Evolutionary conservation across 2,888 invertebrate genomes (phyloP).

Genomic region (Hylaea fasciaria): DNA sequence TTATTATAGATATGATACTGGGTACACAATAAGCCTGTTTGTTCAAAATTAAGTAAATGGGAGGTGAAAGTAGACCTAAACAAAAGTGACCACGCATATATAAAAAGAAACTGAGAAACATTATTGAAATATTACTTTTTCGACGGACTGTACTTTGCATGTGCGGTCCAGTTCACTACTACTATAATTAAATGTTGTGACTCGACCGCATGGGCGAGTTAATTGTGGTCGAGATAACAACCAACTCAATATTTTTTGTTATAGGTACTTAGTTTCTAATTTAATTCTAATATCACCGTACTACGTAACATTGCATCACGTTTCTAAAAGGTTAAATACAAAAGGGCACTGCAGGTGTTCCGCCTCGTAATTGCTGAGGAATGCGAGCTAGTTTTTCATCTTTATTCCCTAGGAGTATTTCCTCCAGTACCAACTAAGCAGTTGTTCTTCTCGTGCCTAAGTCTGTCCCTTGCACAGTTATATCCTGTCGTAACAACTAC

Average conservation of each 20-base stretch:
- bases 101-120: neutral
- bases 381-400: constrained; percentile 27
- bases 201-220: too few species aligned
- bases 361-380: constrained; percentile 18
- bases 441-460: constrained; percentile 16
- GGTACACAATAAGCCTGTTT: too few species aligned
- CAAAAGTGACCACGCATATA: neutral
- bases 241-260: too few species aligned
- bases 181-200: constrained; percentile 11
- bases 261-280: constrained; percentile 37
- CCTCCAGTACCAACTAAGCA: constrained; percentile 3
- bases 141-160: too few species aligned
- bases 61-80: too few species aligned
- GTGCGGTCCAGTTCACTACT: too few species aligned
- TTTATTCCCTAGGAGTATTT: constrained; percentile 3
- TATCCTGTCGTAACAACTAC: constrained; percentile 26
- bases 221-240: too few species aligned
- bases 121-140: too few species aligned
- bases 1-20: too few species aligned
- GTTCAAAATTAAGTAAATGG: too few species aligned
- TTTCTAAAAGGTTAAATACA: constrained; percentile 26
- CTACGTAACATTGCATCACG: constrained; percentile 24
- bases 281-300: constrained; percentile 41
- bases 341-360: constrained; percentile 29
- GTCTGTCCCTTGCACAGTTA: constrained; percentile 33